Evolutionary conservation across 2,797 vertebrate genomes (phyloP).

Genomic region (Scyliorhinus canicula): DNA sequence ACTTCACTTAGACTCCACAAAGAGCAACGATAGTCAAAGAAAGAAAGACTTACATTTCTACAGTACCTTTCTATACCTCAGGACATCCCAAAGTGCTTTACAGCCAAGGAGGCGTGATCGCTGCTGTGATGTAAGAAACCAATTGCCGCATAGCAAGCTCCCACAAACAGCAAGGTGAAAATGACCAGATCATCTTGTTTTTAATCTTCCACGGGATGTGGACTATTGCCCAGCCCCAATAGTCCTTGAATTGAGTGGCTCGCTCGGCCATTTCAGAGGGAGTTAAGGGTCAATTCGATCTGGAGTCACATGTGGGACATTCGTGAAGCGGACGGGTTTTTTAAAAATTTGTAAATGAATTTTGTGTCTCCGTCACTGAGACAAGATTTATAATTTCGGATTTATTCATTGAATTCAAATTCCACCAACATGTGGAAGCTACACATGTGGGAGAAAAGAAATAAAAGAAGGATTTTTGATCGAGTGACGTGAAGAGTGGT

Average conservation of each 20-base stretch:
- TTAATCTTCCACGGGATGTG: no score
- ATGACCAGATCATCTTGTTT: neutral
- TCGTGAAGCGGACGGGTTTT: no score
- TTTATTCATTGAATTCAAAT: no score
- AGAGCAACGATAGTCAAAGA: neutral
- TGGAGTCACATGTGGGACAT: no score
- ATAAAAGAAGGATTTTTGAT: neutral
- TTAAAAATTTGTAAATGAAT: no score
- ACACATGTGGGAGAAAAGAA: neutral
- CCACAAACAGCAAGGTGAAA: neutral
- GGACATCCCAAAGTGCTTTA: neutral
- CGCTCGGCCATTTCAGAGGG: no score
- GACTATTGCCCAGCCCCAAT: no score
- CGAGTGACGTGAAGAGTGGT: neutral
- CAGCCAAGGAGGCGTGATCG: neutral
- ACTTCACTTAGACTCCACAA: neutral
- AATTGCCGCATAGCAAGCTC: neutral
- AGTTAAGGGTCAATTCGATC: no score
- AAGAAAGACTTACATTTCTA: neutral
- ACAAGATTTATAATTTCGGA: no score
- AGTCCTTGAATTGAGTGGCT: no score
- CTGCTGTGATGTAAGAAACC: neutral
- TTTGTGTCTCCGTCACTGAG: no score
- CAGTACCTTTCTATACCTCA: neutral
- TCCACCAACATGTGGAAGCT: no score